These are phyloP conservation scores for Autographa pulchrina DNA, from an alignment of 2,888 invertebrate genomes.

Conservation along the genomic window DNA sequence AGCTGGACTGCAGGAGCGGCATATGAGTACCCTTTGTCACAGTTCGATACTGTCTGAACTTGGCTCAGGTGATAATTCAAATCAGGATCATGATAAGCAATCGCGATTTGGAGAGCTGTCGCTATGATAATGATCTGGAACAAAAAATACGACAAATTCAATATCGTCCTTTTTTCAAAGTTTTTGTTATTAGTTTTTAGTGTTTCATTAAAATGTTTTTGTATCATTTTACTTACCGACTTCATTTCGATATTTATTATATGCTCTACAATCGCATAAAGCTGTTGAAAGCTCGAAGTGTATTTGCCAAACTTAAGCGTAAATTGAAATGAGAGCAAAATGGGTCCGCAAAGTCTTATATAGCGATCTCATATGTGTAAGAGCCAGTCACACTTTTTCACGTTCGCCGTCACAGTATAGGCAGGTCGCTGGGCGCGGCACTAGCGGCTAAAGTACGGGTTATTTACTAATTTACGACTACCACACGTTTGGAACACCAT, in stretches of 20 bases:
- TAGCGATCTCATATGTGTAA: conserved; percentile 88
- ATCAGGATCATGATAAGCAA: conserved; percentile 85
- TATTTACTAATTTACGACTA: conserved; percentile 57
- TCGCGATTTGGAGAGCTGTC: conserved; percentile 69
- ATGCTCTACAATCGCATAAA: conserved; percentile 56
- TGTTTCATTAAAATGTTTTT: conserved; percentile 14
- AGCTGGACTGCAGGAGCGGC: conserved; percentile 88
- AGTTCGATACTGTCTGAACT: conserved; percentile 77
- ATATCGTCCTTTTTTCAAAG: neutral
- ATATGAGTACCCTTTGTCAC: conserved; percentile 88
- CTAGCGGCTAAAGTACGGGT: conserved; percentile 63
- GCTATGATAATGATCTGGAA: conserved; percentile 78
- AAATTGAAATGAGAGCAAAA: conserved; percentile 88
- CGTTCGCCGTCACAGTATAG: conserved; percentile 79
- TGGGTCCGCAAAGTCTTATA: conserved; percentile 86
- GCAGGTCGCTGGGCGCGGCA: conserved; percentile 81
- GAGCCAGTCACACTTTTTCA: conserved; percentile 88
- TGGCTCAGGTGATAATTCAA: conserved; percentile 84
- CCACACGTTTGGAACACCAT: conserved; percentile 48
- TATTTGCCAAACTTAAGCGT: conserved; percentile 85
- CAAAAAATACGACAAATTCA: conserved; percentile 37
- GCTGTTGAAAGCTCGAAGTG: conserved; percentile 71
- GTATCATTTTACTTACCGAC: conserved; percentile 71
- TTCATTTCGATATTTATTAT: conserved; percentile 71
- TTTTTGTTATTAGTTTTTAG: neutral